These are phyloP conservation scores for Calidris pygmaea DNA, from an alignment of 2,113 vertebrate species.

Conservation along the genomic window DNA sequence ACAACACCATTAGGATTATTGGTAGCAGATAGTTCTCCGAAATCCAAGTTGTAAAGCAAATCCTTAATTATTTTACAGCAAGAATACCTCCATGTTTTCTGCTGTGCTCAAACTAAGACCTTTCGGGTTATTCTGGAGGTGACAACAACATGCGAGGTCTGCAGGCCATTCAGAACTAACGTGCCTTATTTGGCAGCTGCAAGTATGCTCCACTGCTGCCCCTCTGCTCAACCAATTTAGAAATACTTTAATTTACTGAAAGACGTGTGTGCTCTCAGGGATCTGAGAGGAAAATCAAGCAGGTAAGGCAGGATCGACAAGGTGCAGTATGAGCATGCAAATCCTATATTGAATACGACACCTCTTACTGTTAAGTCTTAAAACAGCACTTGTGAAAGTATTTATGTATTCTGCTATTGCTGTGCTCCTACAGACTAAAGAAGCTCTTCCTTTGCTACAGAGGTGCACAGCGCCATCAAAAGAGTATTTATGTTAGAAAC, in stretches of 20 bases:
- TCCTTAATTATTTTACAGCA: neutral
- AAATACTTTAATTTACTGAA: neutral
- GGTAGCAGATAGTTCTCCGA: fast-evolving
- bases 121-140: fast-evolving
- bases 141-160: fast-evolving
- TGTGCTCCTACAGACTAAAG: fast-evolving
- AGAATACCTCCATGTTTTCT: fast-evolving
- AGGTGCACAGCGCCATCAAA: fast-evolving
- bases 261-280: fast-evolving
- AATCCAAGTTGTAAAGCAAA: neutral
- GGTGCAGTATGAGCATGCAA: fast-evolving
- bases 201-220: fast-evolving
- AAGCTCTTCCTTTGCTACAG: neutral
- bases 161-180: fast-evolving
- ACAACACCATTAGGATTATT: neutral
- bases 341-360: fast-evolving
- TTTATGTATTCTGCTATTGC: neutral
- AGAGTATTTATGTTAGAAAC: neutral
- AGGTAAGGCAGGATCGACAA: neutral
- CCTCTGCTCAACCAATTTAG: neutral
- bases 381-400: neutral
- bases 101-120: neutral
- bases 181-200: neutral
- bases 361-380: neutral
- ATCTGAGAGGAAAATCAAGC: fast-evolving